Percentiles rank a stretch among this genome's conserved stretches.
Conservation (phyloP, 2,888 invertebrate genomes). For the Seladonia tumulorum region DNA sequence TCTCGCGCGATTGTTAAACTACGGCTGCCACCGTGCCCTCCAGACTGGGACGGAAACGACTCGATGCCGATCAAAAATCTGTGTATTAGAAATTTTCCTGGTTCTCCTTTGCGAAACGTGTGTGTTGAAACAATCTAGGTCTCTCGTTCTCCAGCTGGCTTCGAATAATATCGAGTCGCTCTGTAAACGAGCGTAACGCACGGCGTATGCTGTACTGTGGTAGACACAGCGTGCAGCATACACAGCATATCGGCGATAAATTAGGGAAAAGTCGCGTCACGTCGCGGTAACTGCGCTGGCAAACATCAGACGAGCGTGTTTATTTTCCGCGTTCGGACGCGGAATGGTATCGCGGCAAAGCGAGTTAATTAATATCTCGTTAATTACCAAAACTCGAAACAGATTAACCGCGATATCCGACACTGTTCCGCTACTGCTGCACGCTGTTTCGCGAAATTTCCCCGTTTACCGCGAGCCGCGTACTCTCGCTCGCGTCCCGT, state of each 20-base stretch:
- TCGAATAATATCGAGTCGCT: neutral
- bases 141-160: neutral
- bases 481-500: neutral
- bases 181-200: neutral
- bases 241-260: conserved; percentile 1
- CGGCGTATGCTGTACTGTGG: neutral
- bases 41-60: neutral
- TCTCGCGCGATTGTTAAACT: conserved; percentile 8
- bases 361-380: conserved; percentile 11
- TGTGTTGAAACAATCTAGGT: no score
- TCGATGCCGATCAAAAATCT: neutral
- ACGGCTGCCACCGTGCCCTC: neutral
- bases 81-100: no score
- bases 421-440: neutral
- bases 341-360: neutral
- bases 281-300: neutral
- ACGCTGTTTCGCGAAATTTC: neutral
- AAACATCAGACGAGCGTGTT: neutral
- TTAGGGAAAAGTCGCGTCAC: conserved; percentile 2
- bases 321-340: neutral
- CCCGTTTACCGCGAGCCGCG: neutral
- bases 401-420: neutral
- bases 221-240: neutral
- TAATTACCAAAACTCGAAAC: conserved; percentile 6
- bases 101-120: no score